Evolutionary conservation across 2,113 vertebrate species (phyloP), one percentile per base, ranked within the genome.

Genomic region (Pyrgilauda ruficollis): DNA sequence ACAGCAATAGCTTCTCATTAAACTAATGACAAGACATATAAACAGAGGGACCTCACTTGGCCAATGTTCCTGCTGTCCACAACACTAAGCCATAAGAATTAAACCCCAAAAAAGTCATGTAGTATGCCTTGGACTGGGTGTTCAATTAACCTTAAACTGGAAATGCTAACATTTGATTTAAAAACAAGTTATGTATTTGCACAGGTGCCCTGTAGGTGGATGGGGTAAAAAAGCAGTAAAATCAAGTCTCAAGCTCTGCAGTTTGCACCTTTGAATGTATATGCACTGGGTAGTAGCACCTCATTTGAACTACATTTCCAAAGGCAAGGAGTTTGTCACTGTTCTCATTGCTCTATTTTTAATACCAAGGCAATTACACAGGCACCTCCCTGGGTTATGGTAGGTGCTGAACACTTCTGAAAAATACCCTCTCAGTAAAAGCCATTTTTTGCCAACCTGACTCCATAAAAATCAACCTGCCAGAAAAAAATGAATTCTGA

Each of bases 1-100:
- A 90, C 59, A 39, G 46, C 81, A 95, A 84, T 79, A 87, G 74
- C 46, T 96, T 88, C 68, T 97, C 84, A 64, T 96, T 97, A 94
- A 86, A 94, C 50, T 94, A 96, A 95, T 75, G 80, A 94, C 79
- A 78, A 93, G 79, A 91, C 11, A 44, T 28, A 67, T 41, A 86
- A 94, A 92, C 41, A 94, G 64, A 79, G 33, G 33, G 68, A 94
- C 28, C 50, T 89, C 64, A 30, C 69, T 91, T 87, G 70, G 75
- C 35, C 76, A 79, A 78, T 86, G 78, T 82, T 84, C 55, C 67
- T 59, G 79, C 33, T 11, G 23, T 87, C 49, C 27, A 3, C 70
- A 58, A 47, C 1, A 7, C 19, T 52, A 91, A 94, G 53, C 43
- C 14, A 43, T 79, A 92, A 44, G 55, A 84, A 94, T 82, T 77